These are phyloP conservation scores for Proisotoma minuta DNA, from an alignment of 2,888 invertebrate genomes.

Conservation along the genomic window DNA sequence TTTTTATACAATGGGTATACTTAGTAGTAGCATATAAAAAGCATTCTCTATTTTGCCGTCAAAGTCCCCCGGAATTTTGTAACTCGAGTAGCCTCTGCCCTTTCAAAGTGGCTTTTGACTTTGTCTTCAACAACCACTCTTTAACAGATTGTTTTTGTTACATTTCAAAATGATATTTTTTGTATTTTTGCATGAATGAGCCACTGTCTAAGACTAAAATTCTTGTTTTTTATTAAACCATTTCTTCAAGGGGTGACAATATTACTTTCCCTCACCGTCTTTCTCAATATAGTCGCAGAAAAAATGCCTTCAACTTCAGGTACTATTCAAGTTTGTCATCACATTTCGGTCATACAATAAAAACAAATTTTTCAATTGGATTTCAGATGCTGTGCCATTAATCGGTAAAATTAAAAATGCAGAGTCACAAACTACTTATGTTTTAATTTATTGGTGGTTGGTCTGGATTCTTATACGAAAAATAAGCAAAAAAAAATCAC, in stretches of 20 bases:
- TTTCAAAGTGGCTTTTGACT: neutral
- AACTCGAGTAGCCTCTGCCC: too few species aligned
- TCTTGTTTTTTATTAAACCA: too few species aligned
- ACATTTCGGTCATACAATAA: neutral
- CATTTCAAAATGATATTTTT: too few species aligned
- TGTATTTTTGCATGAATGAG: too few species aligned
- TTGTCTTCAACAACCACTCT: neutral
- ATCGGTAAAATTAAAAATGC: conserved; percentile 73
- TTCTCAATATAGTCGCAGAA: conserved; percentile 99
- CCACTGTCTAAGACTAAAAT: too few species aligned
- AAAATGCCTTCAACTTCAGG: conserved; percentile 99
- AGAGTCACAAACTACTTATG: neutral
- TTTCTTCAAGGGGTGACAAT: too few species aligned
- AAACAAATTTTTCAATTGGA: conserved; percentile 69
- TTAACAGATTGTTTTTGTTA: too few species aligned
- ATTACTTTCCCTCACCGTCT: conserved; percentile 99
- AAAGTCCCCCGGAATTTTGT: too few species aligned
- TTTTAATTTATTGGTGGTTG: conserved; percentile 30
- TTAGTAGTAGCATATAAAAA: too few species aligned
- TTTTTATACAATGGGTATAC: too few species aligned
- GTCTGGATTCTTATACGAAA: conserved; percentile 41
- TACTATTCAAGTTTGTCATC: conserved; percentile 56
- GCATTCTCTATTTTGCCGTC: too few species aligned
- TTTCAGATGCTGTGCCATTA: conserved; percentile 99
- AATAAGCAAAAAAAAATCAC: too few species aligned